Conservation (phyloP, 2,888 invertebrate species). For the Blastobasis lacticolella region DNA sequence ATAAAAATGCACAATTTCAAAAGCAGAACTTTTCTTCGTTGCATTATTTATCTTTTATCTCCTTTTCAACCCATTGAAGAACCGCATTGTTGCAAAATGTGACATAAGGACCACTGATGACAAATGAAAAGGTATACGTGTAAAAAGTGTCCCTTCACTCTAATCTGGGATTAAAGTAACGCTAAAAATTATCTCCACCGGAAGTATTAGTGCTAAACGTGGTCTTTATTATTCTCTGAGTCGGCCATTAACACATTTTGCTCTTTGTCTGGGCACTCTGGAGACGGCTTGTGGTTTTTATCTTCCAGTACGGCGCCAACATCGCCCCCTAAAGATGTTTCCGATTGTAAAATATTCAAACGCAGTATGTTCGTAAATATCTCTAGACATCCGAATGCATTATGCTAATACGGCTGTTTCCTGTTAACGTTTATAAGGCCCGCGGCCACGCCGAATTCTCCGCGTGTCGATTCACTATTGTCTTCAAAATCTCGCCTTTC, state of each 20-base stretch:
- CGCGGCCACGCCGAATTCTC: conserved; percentile 33
- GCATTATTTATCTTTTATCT: background rate
- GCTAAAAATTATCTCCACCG: conserved; percentile 34
- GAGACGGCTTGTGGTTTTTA: conserved; percentile 25
- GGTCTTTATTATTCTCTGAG: conserved; percentile 1
- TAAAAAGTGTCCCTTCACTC: conserved; percentile 14
- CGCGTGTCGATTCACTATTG: conserved; percentile 43
- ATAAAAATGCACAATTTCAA: no score
- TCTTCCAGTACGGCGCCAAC: conserved; percentile 33
- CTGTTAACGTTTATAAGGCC: conserved; percentile 42
- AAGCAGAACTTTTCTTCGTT: background rate
- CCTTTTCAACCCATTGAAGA: conserved; percentile 17
- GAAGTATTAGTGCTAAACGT: conserved; percentile 28
- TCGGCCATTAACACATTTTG: conserved; percentile 9
- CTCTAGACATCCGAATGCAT: conserved; percentile 54
- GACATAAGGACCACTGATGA: conserved; percentile 23
- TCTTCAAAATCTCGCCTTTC: conserved; percentile 27
- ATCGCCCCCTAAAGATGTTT: conserved; percentile 15
- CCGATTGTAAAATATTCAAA: conserved; percentile 37
- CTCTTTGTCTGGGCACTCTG: conserved; percentile 9
- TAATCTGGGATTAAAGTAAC: conserved; percentile 28
- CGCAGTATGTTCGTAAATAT: conserved; percentile 41
- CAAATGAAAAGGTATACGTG: conserved; percentile 22
- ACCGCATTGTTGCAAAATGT: conserved; percentile 28
- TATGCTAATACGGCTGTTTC: conserved; percentile 59